Base-by-base conservation (phyloP, 2,113 vertebrate genomes). In the Macaca nemestrina region DNA sequence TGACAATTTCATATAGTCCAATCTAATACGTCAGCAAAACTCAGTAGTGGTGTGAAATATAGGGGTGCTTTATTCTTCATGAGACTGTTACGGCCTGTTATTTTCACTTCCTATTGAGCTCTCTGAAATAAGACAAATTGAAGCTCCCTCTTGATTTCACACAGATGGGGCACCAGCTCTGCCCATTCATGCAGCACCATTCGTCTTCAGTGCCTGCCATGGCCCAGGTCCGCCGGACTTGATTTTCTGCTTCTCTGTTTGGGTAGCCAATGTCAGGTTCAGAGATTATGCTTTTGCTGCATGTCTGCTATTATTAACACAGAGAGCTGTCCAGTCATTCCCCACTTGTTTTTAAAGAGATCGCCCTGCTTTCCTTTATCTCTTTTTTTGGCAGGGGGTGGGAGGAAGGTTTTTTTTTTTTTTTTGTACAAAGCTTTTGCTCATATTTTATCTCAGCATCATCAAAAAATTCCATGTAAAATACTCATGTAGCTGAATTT, bases 141-240 rank as follows among this genome's bases (percentile, higher is more conserved):
- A 50, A 68, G 50, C 11, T 79, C 7, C 35, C 27, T 90, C 64
- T 20, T 32, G 43, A 38, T 35, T n/a, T 78, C 17, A 64, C 14
- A 16, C 3, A 38, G 61, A 16, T 22, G 6, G 27, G 32, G 52
- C 59, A 23, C 43, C 16, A n/a, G 8, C 76, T 81, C 27, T 55
- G n/a, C 43, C 43, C 2, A 4, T 13, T 22, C 23, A 5, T 1
- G 6, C 0, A 79, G 38, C 5, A 13, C 1, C 0, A 23, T 18
- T 40, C 13, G n/a, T 43, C n/a, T 73, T 12, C 8, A 25, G 20
- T 11, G 40, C 16, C 88, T 14, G 35, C 35, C 1, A 1, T 0
- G 0, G 35, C 22, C 35, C 7, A 6, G 23, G 40, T 38, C 48
- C 1, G 48, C 75, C 40, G 59, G 6, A 7, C 35, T 61, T 18